Evolutionary conservation across 1,140 invertebrate species (phyloP), one percentile per base, ranked within the genome.

Genomic region (Chlorops oryzae): DNA sequence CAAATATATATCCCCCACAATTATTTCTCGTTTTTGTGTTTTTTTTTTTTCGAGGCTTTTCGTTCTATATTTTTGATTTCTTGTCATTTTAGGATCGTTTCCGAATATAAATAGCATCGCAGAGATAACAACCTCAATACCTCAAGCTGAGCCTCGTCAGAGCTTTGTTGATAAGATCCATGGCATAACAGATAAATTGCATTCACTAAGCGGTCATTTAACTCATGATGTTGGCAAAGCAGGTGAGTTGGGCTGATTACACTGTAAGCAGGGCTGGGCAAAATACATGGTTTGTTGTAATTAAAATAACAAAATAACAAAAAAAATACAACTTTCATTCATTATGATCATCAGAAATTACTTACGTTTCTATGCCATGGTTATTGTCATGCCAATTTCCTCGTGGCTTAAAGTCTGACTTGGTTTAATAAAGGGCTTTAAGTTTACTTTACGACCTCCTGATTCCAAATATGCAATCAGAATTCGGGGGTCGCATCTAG

Each of bases 101-200:
- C 76, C 77, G 47, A 80, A 78, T 64, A 69, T 80, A 50, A 71
- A 66, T 59, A 71, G 63, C 58, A 70, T 71, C 32, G 62, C 62
- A 43, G 65, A 71, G 54, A 59, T 58, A 66, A n/a, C n/a, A n/a
- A n/a, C n/a, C n/a, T n/a, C n/a, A n/a, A 35, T 39, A 23, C 53
- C 42, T 46, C 47, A 45, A n/a, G n/a, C n/a, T 23, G 63, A 59
- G 50, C 39, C 61, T 54, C 63, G 66, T 38, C 63, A 52, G 57
- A 71, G 65, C 50, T 71, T 89, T 51, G 86, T 84, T 3, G 90
- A 92, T 58, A 90, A 90, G 73, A 83, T 93, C 59, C 90, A 93
- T 59, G 89, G 88, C n/a, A 78, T 93, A 38, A 89, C 90, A 0
- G 90, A 93, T 73, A 84, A 89, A 70, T 75, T 91, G 27, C 63